Evolutionary conservation across 2,113 vertebrate genomes (phyloP), one percentile per base, ranked within the genome.

Genomic region (Macquaria australasica): DNA sequence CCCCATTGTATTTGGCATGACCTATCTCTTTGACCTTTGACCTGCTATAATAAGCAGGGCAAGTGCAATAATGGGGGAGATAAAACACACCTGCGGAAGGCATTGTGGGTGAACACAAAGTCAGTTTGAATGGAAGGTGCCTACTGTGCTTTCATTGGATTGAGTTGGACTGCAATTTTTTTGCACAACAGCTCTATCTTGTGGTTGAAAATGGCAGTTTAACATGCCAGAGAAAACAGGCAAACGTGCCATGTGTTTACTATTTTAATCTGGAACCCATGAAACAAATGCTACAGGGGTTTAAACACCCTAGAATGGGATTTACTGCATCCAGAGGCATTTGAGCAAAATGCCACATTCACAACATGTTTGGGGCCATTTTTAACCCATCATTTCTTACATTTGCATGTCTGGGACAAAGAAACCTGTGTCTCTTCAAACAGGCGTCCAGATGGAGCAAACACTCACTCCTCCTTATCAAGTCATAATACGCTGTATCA

Each of bases 151-250:
- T 43, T 20, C 41, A 20, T 15, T 84, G 37, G 16, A 34, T 31
- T 23, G 37, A 71, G 64, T 70, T 48, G 39, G 8, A 45, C 43
- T 73, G 43, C 15, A 70, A 10, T 77, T 81, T 59, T 39, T 64
- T 81, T 43, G 81, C 70, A 78, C 88, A 86, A 88, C 72, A 92
- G 85, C 91, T 71, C 87, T 6, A 88, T 84, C 95, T 90, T 87
- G 91, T 95, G 95, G 91, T 81, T 56, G 15, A 28, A 82, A 68
- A 48, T 62, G 77, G 83, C 14, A 85, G 9, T 81, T 79, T 20
- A 60, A 77, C 25, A 56, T 53, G 21, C 1, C 25, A 37, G 48
- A 51, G 11, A 4, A 68, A 73, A 21, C 14, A 55, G 1, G 55
- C n/a, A 56, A 39, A 18, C 43, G 15, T 53, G 12, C 16, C 53